A percentile compares a stretch with the other conserved stretches of the same genome.
Conservation (phyloP, 2,888 invertebrate species). For the Amphipoea oculea region DNA sequence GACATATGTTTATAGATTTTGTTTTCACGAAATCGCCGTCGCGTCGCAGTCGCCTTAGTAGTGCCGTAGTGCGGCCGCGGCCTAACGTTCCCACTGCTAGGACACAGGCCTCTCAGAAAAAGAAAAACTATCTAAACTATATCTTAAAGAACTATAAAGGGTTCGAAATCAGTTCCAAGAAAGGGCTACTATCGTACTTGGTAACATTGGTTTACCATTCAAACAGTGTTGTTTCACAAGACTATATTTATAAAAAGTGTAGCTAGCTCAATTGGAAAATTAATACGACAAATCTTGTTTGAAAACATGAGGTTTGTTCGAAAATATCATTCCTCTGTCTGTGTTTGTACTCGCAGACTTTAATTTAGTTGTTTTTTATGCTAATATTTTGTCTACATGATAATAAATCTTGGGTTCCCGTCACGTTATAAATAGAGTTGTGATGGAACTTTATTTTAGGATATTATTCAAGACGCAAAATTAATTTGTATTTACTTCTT, state of each 20-base stretch:
- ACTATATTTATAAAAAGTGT: conserved; percentile 14
- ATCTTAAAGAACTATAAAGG: not conserved
- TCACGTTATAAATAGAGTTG: not conserved
- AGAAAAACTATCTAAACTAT: too few relatives aligned
- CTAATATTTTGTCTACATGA: not conserved
- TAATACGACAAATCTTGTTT: conserved; percentile 28
- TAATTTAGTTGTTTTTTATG: not conserved
- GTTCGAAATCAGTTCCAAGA: not conserved
- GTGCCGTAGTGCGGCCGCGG: too few relatives aligned
- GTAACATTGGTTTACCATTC: not conserved
- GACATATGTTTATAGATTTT: too few relatives aligned
- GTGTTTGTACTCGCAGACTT: not conserved
- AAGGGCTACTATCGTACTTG: not conserved
- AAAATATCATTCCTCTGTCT: conserved; percentile 23
- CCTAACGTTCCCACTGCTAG: too few relatives aligned
- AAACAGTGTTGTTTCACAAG: conserved; percentile 21
- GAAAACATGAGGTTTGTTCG: conserved; percentile 33
- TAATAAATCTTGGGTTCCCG: not conserved
- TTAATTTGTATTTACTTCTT: not conserved
- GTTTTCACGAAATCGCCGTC: too few relatives aligned
- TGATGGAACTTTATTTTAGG: not conserved
- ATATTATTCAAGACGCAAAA: not conserved
- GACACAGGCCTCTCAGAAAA: too few relatives aligned
- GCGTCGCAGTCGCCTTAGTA: too few relatives aligned
- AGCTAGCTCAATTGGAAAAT: conserved; percentile 31